Evolutionary conservation across 2,797 vertebrate genomes (phyloP).

Genomic region (Mareca strepera): DNA sequence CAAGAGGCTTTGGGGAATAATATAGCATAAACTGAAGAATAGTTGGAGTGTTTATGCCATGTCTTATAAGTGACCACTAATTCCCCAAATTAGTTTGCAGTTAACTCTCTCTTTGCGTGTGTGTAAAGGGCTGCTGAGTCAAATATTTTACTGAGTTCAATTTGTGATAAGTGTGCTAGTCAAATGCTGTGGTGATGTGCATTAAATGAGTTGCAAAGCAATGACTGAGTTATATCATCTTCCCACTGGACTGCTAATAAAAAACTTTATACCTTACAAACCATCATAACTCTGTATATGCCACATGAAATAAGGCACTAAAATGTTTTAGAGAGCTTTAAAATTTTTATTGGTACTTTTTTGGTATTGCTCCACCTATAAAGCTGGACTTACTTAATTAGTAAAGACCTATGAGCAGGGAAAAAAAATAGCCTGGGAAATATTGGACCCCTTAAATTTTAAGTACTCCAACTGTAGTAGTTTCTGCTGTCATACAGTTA

Average conservation of each 20-base stretch:
- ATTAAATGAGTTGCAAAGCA: conserved; percentile 54
- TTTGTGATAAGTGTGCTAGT: conserved; percentile 11
- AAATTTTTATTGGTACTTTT: conserved; percentile 59
- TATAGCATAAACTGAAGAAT: neutral
- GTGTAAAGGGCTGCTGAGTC: conserved; percentile 7
- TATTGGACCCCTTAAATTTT: conserved; percentile 6
- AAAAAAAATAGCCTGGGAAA: neutral
- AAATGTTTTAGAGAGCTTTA: conserved; percentile 68
- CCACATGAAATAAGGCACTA: conserved; percentile 64
- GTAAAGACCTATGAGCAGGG: neutral
- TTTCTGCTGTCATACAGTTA: neutral
- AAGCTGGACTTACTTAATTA: conserved; percentile 63
- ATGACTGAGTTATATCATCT: conserved; percentile 28
- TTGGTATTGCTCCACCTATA: conserved; percentile 47
- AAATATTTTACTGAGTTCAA: conserved; percentile 44
- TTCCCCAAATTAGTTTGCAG: conserved; percentile 39
- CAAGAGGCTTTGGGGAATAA: neutral
- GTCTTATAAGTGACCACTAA: conserved; percentile 29
- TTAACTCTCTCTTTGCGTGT: conserved; percentile 34
- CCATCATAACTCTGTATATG: conserved; percentile 56
- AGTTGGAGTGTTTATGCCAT: neutral
- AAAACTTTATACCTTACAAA: conserved; percentile 61
- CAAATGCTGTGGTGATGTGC: conserved; percentile 25
- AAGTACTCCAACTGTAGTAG: neutral
- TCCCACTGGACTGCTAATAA: conserved; percentile 51